A percentile compares a stretch with the other conserved stretches of the same genome.
These are phyloP conservation scores for Mamestra configurata DNA, from an alignment of 1,140 invertebrate genomes.

Conservation along the genomic window DNA sequence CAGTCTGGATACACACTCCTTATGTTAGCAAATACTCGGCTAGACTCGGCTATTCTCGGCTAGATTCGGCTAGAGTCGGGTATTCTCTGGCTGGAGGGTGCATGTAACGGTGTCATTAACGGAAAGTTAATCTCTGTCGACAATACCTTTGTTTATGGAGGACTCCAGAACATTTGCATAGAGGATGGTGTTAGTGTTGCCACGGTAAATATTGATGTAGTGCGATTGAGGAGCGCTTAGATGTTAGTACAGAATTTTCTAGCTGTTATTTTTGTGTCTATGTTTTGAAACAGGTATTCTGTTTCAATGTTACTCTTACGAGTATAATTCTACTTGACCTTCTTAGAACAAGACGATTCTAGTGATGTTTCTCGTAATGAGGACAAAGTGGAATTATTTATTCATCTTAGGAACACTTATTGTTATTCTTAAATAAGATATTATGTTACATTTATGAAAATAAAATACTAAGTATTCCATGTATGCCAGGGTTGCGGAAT, in stretches of 20 bases:
- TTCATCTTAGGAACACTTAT: no score
- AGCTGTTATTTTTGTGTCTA: slow-evolving; percentile 2
- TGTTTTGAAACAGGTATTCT: no score
- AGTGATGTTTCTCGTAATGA: no score
- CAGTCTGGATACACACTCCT: slow-evolving; percentile 36
- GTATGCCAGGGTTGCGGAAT: no score
- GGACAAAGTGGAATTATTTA: no score
- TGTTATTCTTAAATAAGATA: no score
- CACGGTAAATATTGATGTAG: slow-evolving; percentile 67
- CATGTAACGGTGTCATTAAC: slow-evolving; percentile 63
- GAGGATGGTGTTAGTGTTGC: slow-evolving; percentile 62
- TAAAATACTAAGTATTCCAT: no score
- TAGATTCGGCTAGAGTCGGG: slow-evolving; percentile 17
- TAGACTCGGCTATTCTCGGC: slow-evolving; percentile 18
- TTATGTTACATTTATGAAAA: no score
- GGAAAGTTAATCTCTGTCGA: slow-evolving; percentile 64
- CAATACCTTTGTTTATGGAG: slow-evolving; percentile 63
- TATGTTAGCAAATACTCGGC: slow-evolving; percentile 29
- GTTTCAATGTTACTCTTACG: no score
- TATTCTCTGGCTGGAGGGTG: slow-evolving; percentile 8
- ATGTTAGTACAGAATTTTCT: slow-evolving; percentile 31
- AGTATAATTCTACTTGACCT: no score
- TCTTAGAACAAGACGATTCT: no score
- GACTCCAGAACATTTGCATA: slow-evolving; percentile 64
- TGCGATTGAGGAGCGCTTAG: slow-evolving; percentile 64